These are phyloP conservation scores for Oryzias dopingdopingensis DNA, from an alignment of 2,797 vertebrate species.

Conservation along the genomic window DNA sequence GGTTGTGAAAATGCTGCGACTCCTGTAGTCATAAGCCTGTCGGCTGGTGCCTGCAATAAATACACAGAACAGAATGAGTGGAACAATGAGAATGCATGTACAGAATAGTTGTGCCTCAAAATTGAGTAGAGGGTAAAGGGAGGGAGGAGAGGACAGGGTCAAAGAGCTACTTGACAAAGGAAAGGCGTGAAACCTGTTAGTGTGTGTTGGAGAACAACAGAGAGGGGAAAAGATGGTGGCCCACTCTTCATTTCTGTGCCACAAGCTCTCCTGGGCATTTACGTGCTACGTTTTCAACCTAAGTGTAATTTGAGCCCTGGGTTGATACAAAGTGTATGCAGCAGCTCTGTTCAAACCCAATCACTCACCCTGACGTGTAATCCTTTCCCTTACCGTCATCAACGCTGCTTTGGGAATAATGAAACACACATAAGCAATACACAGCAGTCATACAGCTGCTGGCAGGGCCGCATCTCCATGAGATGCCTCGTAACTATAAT, in stretches of 20 bases:
- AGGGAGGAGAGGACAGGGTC: constrained; percentile 4
- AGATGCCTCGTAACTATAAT: constrained; percentile 68
- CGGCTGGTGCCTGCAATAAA: constrained; percentile 71
- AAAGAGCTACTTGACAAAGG: constrained; percentile 56
- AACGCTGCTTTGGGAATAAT: constrained; percentile 77
- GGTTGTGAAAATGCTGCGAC: constrained; percentile 68
- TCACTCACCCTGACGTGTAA: constrained; percentile 81
- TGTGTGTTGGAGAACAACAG: constrained; percentile 18
- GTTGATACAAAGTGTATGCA: constrained; percentile 81
- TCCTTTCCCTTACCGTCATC: constrained; percentile 76
- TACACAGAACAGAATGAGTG: constrained; percentile 69
- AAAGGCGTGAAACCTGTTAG: constrained; percentile 52
- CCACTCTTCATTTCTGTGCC: constrained; percentile 80
- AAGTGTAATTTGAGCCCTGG: constrained; percentile 81
- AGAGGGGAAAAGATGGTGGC: constrained; percentile 56
- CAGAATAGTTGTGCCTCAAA: constrained; percentile 56
- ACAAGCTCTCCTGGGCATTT: constrained; percentile 79
- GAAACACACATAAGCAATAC: constrained; percentile 77
- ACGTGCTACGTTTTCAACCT: constrained; percentile 79
- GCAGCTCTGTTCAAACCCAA: constrained; percentile 81
- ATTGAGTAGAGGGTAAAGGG: constrained; percentile 21
- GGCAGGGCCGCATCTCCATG: constrained; percentile 65
- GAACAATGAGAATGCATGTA: constrained; percentile 68
- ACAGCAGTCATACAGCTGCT: constrained; percentile 69
- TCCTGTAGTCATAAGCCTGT: constrained; percentile 75